A percentile compares a stretch with the other conserved stretches of the same genome.
Evolutionary conservation across 1,140 invertebrate genomes (phyloP).

Genomic region (Heliconius eleuchia): DNA sequence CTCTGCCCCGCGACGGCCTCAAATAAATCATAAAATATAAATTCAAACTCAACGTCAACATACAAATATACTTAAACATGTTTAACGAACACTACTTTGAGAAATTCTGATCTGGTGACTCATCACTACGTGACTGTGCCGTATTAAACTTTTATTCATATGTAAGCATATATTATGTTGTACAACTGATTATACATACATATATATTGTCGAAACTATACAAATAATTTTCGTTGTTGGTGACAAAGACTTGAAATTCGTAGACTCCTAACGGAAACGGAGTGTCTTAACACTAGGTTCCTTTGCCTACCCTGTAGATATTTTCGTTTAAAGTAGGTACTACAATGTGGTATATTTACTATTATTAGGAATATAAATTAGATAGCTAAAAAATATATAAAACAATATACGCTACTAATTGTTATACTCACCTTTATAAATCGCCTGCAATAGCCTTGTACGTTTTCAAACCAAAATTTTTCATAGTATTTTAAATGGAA

Average conservation of each 20-base stretch:
- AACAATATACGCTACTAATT: too few species aligned
- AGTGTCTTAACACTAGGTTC: too few species aligned
- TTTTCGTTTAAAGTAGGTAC: too few species aligned
- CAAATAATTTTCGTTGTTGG: too few species aligned
- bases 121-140: slow-evolving; percentile 41
- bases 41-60: neutral
- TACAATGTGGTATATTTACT: too few species aligned
- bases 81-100: slow-evolving; percentile 25
- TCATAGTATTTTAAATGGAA: too few species aligned
- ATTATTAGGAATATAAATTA: too few species aligned
- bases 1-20: neutral
- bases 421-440: too few species aligned
- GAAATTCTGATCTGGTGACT: slow-evolving; percentile 47
- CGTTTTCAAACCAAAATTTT: too few species aligned
- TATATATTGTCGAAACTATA: neutral
- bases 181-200: slow-evolving; percentile 45
- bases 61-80: slow-evolving; percentile 17
- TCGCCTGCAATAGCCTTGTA: too few species aligned
- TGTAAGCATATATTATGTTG: slow-evolving; percentile 42
- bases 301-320: too few species aligned
- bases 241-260: neutral
- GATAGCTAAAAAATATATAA: too few species aligned
- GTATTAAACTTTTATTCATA: slow-evolving; percentile 36
- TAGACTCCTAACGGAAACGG: neutral
- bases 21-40: neutral